These are phyloP conservation scores for Diplazon laetatorius DNA, from an alignment of 2,888 invertebrate species.

Conservation along the genomic window DNA sequence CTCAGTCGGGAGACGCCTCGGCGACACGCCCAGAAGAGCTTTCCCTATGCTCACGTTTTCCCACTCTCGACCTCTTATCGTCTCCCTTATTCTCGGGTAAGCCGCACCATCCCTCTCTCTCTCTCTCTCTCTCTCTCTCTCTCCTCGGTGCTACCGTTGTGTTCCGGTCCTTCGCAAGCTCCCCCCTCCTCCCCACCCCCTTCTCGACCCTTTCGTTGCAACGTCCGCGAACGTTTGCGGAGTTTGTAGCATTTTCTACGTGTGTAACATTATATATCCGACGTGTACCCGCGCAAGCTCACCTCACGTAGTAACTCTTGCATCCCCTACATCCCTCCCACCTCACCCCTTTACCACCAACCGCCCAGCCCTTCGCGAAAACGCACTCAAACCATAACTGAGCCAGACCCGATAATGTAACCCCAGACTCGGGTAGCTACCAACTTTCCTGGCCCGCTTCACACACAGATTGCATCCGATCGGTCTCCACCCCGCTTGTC, in stretches of 20 bases:
- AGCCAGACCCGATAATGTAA: constrained; percentile 60
- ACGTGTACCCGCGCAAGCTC: constrained; percentile 43
- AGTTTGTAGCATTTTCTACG: constrained; percentile 16
- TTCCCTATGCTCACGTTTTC: constrained; percentile 29
- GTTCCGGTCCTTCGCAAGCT: constrained; percentile 16
- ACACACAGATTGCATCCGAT: constrained; percentile 78
- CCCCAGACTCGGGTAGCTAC: constrained; percentile 62
- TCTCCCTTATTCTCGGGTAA: constrained; percentile 36
- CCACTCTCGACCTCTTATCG: constrained; percentile 17
- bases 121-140: constrained; percentile 37
- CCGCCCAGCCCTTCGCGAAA: constrained; percentile 56
- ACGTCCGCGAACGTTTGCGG: constrained; percentile 21
- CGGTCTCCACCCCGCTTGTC: constrained; percentile 27
- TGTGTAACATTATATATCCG: constrained; percentile 11
- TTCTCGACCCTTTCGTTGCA: constrained; percentile 34
- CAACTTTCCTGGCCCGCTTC: constrained; percentile 72
- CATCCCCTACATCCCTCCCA: too few relatives aligned
- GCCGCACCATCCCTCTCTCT: constrained; percentile 37
- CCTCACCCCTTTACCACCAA: too few relatives aligned
- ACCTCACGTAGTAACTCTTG: constrained; percentile 48
- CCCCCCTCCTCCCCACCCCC: too few relatives aligned
- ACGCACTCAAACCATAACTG: constrained; percentile 56
- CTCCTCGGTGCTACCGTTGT: constrained; percentile 20
- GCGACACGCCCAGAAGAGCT: constrained; percentile 74
- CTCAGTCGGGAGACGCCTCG: constrained; percentile 72